Conservation (phyloP, 2,888 invertebrate genomes). For the Lottia scabra region DNA sequence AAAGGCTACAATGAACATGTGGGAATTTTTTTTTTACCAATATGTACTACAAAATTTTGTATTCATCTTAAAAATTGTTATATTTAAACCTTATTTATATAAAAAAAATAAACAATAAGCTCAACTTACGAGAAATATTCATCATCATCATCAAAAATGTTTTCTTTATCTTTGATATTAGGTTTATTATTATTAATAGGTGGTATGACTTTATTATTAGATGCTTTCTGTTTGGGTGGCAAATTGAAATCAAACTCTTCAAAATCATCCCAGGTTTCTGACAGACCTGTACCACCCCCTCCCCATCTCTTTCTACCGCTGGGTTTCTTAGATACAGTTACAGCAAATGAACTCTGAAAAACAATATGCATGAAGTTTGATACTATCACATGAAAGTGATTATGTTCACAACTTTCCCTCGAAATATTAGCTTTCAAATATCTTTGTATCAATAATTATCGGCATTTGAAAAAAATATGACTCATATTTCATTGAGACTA, state of each 20-base stretch:
- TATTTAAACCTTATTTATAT: no score
- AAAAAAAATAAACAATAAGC: no score
- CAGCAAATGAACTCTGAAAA: constrained; percentile 35
- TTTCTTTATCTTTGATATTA: constrained; percentile 41
- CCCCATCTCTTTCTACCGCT: constrained; percentile 65
- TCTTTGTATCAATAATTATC: no score
- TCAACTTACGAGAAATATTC: constrained; percentile 55
- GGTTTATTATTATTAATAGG: constrained; percentile 38
- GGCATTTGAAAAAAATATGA: no score
- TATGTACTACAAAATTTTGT: no score
- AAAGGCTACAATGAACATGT: no score
- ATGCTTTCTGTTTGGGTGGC: constrained; percentile 47
- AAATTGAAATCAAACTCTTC: constrained; percentile 60
- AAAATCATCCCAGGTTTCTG: constrained; percentile 64
- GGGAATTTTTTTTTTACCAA: no score
- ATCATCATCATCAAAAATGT: constrained; percentile 51
- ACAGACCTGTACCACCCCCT: constrained; percentile 38
- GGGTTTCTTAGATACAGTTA: constrained; percentile 54
- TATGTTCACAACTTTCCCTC: no score
- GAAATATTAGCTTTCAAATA: no score
- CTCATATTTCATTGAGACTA: no score
- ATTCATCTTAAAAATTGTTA: no score
- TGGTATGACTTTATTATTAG: constrained; percentile 44
- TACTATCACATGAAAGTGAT: no score
- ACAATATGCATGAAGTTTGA: background rate